Conservation (phyloP, 1,140 invertebrate genomes). For the Nixonia krombeini region DNA sequence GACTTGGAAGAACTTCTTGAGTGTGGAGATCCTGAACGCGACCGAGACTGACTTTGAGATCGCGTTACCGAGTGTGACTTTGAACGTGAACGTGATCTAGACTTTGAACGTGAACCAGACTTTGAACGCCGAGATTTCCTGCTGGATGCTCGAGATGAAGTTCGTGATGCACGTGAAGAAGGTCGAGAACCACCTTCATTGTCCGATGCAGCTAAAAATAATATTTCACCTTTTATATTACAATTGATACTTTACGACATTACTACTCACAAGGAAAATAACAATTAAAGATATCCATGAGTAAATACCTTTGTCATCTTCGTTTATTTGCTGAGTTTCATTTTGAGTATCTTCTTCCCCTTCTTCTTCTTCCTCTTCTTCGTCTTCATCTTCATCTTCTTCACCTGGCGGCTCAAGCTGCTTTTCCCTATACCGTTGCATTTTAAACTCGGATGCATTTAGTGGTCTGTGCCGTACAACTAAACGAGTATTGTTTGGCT, state of each 20-base stretch:
- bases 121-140: conserved; percentile 54
- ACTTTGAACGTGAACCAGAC: conserved; percentile 50
- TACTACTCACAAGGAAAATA: background rate
- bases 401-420: conserved; percentile 91
- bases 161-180: conserved; percentile 49
- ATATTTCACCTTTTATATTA: too few relatives aligned
- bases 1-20: conserved; percentile 56
- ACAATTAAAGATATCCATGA: background rate
- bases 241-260: background rate
- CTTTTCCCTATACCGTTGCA: conserved; percentile 88
- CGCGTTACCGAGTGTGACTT: conserved; percentile 48
- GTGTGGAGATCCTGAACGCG: conserved; percentile 24
- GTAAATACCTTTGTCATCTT: background rate
- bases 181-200: conserved; percentile 50
- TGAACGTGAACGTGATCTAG: conserved; percentile 51
- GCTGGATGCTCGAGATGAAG: conserved; percentile 55
- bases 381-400: conserved; percentile 79
- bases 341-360: conserved; percentile 57
- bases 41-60: conserved; percentile 50
- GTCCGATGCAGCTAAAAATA: conserved; percentile 47
- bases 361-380: conserved; percentile 63
- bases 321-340: conserved; percentile 14
- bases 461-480: conserved; percentile 92
- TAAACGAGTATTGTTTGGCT: conserved; percentile 85
- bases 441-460: conserved; percentile 87